Conservation (phyloP, 1,140 invertebrate species). For the Drosophila mayri region DNA sequence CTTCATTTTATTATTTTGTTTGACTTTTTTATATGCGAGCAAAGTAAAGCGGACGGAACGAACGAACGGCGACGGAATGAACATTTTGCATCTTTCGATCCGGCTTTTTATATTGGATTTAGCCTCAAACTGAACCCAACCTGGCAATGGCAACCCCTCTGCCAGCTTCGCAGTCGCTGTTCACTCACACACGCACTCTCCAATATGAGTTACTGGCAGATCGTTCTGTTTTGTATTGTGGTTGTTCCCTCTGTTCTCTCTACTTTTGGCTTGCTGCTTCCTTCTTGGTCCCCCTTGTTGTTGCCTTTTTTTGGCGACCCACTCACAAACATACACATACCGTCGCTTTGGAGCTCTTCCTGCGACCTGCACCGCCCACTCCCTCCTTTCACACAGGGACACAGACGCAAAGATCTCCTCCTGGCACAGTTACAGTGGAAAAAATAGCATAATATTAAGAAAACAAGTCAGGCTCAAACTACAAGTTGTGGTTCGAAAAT, state of each 20-base stretch:
- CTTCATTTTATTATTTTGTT: slow-evolving; percentile 82
- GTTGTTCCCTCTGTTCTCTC: slow-evolving; percentile 38
- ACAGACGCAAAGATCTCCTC: background rate
- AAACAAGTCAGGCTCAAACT: background rate
- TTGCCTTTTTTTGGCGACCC: slow-evolving; percentile 60
- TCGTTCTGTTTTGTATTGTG: slow-evolving; percentile 71
- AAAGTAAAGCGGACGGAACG: slow-evolving; percentile 70
- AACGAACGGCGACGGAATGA: slow-evolving; percentile 66
- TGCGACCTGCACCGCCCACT: slow-evolving; percentile 63
- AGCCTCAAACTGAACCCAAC: slow-evolving; percentile 34
- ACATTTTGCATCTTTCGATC: slow-evolving; percentile 82
- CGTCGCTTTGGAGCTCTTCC: slow-evolving; percentile 43
- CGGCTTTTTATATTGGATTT: slow-evolving; percentile 68
- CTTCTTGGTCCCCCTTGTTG: slow-evolving; percentile 42
- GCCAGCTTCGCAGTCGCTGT: slow-evolving; percentile 40
- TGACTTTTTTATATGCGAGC: slow-evolving; percentile 76
- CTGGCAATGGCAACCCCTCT: slow-evolving; percentile 45
- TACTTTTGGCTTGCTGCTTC: background rate
- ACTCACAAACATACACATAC: slow-evolving; percentile 38
- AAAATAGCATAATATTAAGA: background rate
- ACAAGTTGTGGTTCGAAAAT: background rate
- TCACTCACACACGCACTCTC: slow-evolving; percentile 21
- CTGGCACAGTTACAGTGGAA: background rate
- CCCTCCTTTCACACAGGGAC: background rate
- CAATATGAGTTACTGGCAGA: slow-evolving; percentile 76